These are phyloP conservation scores for Montipora foliosa DNA, from an alignment of 64 coral and sea anemone species.

Conservation along the genomic window DNA sequence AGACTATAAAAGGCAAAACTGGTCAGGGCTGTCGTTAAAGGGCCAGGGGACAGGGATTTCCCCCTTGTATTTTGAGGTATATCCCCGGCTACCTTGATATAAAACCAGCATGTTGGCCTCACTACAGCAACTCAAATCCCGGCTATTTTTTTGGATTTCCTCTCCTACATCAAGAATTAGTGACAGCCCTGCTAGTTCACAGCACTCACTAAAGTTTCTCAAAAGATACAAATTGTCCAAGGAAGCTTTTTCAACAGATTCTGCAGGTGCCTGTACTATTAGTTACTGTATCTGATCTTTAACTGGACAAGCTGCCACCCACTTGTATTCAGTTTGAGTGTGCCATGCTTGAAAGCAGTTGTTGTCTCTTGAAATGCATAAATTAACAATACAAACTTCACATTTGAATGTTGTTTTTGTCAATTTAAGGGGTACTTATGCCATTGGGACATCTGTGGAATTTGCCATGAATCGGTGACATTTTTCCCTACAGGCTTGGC, in stretches of 20 bases:
- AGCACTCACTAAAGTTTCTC: constrained; percentile 12
- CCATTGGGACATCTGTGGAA: constrained; percentile 24
- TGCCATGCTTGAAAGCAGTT: constrained; percentile 73
- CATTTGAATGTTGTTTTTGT: constrained; percentile 77
- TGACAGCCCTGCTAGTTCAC: background rate
- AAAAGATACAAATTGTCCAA: constrained; percentile 24
- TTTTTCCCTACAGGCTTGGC: constrained; percentile 68
- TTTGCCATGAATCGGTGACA: constrained; percentile 29
- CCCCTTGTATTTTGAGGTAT: too few relatives aligned
- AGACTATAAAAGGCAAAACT: background rate
- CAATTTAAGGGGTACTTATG: constrained; percentile 40
- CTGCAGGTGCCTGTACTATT: constrained; percentile 13
- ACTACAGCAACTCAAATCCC: too few relatives aligned
- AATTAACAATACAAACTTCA: constrained; percentile 72
- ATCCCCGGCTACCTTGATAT: too few relatives aligned
- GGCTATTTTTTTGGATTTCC: too few relatives aligned
- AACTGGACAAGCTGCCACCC: constrained; percentile 3
- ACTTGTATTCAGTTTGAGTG: constrained; percentile 61
- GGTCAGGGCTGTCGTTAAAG: background rate
- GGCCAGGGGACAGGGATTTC: too few relatives aligned
- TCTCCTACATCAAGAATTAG: too few relatives aligned
- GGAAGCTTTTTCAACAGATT: constrained; percentile 20
- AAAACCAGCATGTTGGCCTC: too few relatives aligned
- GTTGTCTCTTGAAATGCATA: constrained; percentile 63
- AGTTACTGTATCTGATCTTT: background rate